phyloP scores from a whole-genome alignment of 1,140 invertebrate species.

The Caerostris darwini region DNA sequence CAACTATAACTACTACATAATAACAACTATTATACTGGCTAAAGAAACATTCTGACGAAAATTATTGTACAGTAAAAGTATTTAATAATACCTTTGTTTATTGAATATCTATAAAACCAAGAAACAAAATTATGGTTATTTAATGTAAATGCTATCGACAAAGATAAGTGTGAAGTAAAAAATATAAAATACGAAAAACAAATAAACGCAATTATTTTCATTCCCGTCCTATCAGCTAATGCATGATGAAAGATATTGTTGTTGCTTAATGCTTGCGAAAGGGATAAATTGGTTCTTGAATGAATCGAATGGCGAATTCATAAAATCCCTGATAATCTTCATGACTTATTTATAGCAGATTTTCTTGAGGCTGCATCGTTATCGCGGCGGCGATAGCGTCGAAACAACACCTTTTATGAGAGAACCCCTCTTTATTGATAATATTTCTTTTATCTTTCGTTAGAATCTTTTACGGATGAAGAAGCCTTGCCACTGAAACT shows the following conservation, averaged over 20 bases:
- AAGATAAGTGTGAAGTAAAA: too few relatives aligned
- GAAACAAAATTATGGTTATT: too few relatives aligned
- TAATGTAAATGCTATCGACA: too few relatives aligned
- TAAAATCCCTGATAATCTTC: neutral
- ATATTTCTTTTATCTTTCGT: constrained; percentile 28
- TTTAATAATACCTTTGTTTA: too few relatives aligned
- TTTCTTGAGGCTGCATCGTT: neutral
- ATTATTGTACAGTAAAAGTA: too few relatives aligned
- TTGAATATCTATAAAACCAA: too few relatives aligned
- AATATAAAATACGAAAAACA: too few relatives aligned
- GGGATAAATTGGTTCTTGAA: neutral
- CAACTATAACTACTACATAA: too few relatives aligned
- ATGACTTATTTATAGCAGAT: constrained; percentile 29
- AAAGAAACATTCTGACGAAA: too few relatives aligned
- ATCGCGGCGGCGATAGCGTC: neutral
- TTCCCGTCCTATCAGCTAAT: neutral
- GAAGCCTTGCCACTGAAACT: neutral
- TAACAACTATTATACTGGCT: too few relatives aligned
- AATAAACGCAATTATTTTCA: too few relatives aligned
- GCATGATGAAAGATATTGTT: neutral
- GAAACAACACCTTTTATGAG: constrained; percentile 23
- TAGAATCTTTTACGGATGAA: neutral
- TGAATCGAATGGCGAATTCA: constrained; percentile 37
- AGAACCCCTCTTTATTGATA: neutral
- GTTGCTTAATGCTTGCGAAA: neutral